phyloP scores from a whole-genome alignment of 30 jellyfish, hydroid and myxozoan species.

The Nemopilema nomurai region DNA sequence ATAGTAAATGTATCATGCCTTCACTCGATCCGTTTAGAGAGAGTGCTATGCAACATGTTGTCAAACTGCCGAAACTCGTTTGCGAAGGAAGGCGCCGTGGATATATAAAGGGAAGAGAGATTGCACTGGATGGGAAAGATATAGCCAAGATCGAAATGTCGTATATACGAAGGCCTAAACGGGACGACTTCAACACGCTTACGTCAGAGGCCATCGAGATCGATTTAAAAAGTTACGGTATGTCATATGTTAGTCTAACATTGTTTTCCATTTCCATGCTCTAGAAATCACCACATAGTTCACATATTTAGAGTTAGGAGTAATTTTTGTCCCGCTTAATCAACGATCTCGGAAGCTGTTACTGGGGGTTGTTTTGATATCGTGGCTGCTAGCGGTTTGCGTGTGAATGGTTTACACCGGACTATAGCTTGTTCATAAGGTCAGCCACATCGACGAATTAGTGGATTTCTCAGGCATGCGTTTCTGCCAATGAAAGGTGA shows the following conservation, averaged over 20 bases:
- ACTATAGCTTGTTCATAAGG: too few relatives aligned
- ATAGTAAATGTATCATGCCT: constrained; percentile 12
- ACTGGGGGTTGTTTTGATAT: too few relatives aligned
- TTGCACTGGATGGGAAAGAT: constrained; percentile 1
- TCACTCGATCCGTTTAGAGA: constrained; percentile 24
- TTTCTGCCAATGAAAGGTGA: too few relatives aligned
- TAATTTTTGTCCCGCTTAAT: too few relatives aligned
- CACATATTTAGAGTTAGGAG: too few relatives aligned
- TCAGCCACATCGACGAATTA: too few relatives aligned
- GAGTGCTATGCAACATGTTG: constrained; percentile 10
- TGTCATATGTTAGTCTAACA: too few relatives aligned
- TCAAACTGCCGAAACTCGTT: constrained; percentile 4
- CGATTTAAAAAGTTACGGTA: background rate
- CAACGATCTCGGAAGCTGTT: too few relatives aligned
- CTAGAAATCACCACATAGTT: background rate
- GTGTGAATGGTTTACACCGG: too few relatives aligned
- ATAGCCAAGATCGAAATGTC: constrained; percentile 7
- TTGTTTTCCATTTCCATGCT: background rate
- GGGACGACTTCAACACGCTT: constrained; percentile 9
- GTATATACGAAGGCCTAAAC: constrained; percentile 27
- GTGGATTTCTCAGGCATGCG: too few relatives aligned
- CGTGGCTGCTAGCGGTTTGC: too few relatives aligned
- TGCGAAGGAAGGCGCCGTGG: constrained; percentile 35
- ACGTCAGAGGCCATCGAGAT: background rate
- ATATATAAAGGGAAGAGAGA: background rate